Conservation (phyloP, 2,888 invertebrate species). For the Axea sp. region DNA sequence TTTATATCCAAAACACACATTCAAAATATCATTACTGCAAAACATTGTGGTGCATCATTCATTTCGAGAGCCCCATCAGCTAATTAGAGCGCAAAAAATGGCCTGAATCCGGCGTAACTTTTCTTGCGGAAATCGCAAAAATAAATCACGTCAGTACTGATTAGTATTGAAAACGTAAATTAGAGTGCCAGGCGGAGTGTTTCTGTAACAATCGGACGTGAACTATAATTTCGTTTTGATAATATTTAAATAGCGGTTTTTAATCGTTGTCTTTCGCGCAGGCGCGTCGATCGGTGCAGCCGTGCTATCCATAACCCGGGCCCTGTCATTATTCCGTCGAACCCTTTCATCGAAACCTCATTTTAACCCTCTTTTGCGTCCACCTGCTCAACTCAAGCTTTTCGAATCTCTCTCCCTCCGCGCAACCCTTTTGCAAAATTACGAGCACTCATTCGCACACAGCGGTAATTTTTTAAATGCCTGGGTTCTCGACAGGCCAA, state of each 20-base stretch:
- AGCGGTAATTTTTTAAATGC: conserved; percentile 41
- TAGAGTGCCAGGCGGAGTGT: conserved; percentile 70
- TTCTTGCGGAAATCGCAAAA: conserved; percentile 61
- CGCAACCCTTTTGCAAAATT: conserved; percentile 47
- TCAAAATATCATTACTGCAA: no score
- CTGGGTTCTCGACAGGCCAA: conserved; percentile 26
- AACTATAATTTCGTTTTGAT: conserved; percentile 76
- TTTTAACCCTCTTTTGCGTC: conserved; percentile 51
- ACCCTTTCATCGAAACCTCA: conserved; percentile 74
- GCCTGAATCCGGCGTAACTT: conserved; percentile 34
- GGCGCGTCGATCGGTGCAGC: conserved; percentile 53
- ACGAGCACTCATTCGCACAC: conserved; percentile 27
- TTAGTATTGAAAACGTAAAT: conserved; percentile 76
- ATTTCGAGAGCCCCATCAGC: conserved; percentile 11
- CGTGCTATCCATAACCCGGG: conserved; percentile 74
- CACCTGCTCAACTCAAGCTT: conserved; percentile 49
- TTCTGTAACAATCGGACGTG: conserved; percentile 68
- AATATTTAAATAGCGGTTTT: conserved; percentile 77
- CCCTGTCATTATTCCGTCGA: conserved; percentile 77
- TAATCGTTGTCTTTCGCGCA: conserved; percentile 72
- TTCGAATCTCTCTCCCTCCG: conserved; percentile 11
- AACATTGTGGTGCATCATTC: conserved; percentile 20
- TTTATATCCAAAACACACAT: no score
- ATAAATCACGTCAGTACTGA: conserved; percentile 76
- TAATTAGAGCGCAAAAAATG: conserved; percentile 46